Conservation (phyloP, 2,797 vertebrate genomes). For the Gadopsis bispinosus region DNA sequence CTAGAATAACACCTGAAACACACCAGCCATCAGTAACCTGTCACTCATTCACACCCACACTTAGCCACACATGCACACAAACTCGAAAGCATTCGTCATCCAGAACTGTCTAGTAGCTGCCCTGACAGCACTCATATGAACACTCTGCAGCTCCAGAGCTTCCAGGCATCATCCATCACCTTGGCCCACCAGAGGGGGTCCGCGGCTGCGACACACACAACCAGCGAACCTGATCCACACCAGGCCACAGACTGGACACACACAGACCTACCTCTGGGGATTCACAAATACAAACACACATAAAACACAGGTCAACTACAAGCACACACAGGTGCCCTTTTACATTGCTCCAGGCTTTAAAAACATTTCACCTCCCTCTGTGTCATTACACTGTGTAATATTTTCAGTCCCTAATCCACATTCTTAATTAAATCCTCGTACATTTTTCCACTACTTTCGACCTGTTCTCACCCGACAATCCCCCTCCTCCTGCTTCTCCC, state of each 20-base stretch:
- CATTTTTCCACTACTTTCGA: slow-evolving; percentile 44
- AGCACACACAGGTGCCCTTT: slow-evolving; percentile 50
- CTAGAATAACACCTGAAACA: slow-evolving; percentile 71
- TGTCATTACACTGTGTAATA: slow-evolving; percentile 48
- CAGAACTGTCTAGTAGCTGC: slow-evolving; percentile 55
- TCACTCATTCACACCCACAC: slow-evolving; percentile 50
- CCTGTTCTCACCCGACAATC: slow-evolving; percentile 16
- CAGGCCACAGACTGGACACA: slow-evolving; percentile 64
- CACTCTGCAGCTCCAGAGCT: slow-evolving; percentile 62
- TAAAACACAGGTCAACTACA: slow-evolving; percentile 58
- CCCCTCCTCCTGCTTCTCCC: slow-evolving; percentile 41
- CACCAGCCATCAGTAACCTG: slow-evolving; percentile 58
- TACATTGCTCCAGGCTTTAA: slow-evolving; percentile 24
- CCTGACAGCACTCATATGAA: slow-evolving; percentile 53
- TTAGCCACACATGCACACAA: slow-evolving; percentile 35
- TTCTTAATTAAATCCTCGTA: slow-evolving; percentile 68
- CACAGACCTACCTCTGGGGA: slow-evolving; percentile 41
- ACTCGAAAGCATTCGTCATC: slow-evolving; percentile 53
- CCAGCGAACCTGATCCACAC: slow-evolving; percentile 63
- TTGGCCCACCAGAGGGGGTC: slow-evolving; percentile 59
- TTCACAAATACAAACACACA: slow-evolving; percentile 65
- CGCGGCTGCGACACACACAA: slow-evolving; percentile 61
- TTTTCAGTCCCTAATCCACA: slow-evolving; percentile 63
- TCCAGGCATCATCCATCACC: slow-evolving; percentile 80
- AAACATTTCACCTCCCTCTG: slow-evolving; percentile 39